Evolutionary conservation across 2,797 vertebrate genomes (phyloP).

Genomic region (Hypotaenidia philippensis): DNA sequence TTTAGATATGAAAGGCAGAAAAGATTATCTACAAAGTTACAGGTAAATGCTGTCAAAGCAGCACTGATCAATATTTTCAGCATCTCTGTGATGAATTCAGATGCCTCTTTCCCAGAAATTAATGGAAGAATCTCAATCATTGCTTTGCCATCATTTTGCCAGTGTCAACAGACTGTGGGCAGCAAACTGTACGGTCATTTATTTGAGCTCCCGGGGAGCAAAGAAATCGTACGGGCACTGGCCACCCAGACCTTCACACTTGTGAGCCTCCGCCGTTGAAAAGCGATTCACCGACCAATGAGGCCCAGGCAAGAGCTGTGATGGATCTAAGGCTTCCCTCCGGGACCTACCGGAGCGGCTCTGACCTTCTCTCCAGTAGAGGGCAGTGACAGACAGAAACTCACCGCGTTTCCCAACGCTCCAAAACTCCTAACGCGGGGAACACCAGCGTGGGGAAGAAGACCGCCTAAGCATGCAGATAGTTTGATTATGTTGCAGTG

Average conservation of each 20-base stretch:
- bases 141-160: not conserved
- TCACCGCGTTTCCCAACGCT: not conserved
- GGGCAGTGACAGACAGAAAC: constrained; percentile 60
- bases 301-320: not conserved
- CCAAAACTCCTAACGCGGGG: not conserved
- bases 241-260: not conserved
- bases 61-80: not conserved
- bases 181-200: not conserved
- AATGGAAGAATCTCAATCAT: not conserved
- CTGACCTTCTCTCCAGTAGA: constrained; percentile 52
- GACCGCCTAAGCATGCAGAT: accelerated
- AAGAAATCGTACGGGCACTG: not conserved
- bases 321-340: accelerated
- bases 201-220: not conserved
- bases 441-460: not conserved
- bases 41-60: not conserved
- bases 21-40: not conserved
- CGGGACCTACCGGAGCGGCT: accelerated
- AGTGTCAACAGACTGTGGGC: not conserved
- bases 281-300: not conserved
- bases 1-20: not conserved
- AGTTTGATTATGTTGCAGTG: not conserved
- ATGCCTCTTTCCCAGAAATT: not conserved
- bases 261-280: accelerated
- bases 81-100: not conserved